Evolutionary conservation across 2,113 vertebrate genomes (phyloP).

Genomic region (Boulengeromyrus knoepffleri): DNA sequence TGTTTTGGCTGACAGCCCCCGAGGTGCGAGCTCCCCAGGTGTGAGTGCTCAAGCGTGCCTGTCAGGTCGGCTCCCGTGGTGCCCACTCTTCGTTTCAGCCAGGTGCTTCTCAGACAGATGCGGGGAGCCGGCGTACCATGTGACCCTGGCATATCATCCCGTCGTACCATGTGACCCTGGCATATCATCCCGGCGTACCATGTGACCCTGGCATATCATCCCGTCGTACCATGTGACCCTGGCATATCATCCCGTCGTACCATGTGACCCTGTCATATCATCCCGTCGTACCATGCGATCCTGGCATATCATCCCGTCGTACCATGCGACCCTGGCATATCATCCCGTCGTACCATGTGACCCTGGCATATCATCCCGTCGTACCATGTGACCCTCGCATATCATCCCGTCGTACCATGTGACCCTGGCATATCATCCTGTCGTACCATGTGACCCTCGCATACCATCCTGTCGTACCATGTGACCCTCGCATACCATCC

Average conservation of each 20-base stretch:
- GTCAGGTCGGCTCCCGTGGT: not conserved
- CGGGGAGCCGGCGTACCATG: not conserved
- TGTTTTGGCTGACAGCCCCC: not conserved
- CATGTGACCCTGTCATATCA: not conserved
- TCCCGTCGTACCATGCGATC: not conserved
- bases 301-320: not conserved
- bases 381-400: not conserved
- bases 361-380: not conserved
- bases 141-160: not conserved
- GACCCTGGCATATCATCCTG: not conserved
- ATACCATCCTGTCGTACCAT: not conserved
- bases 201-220: not conserved
- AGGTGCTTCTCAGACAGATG: slow-evolving; percentile 7
- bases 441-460: not conserved
- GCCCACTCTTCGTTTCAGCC: not conserved
- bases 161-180: not conserved
- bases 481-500: not conserved
- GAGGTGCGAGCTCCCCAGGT: not conserved
- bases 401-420: not conserved
- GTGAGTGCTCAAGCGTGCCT: not conserved
- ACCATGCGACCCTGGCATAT: too few species aligned
- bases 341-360: not conserved
- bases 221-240: not conserved
- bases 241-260: not conserved
- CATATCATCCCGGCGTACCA: not conserved